Conservation (phyloP, 2,113 vertebrate genomes). For the Actenoides hombroni region DNA sequence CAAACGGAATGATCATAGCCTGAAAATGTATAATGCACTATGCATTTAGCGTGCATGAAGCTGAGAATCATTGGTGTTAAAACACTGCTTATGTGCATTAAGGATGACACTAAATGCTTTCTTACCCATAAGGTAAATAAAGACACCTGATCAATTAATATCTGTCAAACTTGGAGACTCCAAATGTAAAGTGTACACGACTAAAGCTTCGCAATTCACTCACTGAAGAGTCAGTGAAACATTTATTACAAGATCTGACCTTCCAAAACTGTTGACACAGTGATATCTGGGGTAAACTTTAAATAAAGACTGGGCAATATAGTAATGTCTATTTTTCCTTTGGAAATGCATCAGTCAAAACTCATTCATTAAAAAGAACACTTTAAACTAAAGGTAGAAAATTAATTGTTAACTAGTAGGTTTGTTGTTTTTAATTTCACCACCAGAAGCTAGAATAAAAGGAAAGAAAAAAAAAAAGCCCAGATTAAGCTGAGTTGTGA, state of each 20-base stretch:
- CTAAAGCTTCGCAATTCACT: neutral
- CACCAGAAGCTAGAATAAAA: neutral
- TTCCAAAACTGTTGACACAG: neutral
- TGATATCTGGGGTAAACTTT: neutral
- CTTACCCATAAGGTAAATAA: neutral
- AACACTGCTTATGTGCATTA: neutral
- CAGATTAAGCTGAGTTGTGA: neutral
- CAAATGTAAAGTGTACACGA: neutral
- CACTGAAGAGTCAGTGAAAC: neutral
- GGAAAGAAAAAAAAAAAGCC: neutral
- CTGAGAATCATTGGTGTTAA: slow-evolving; percentile 5
- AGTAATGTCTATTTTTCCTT: neutral
- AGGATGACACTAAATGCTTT: neutral
- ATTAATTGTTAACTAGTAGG: neutral
- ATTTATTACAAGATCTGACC: neutral
- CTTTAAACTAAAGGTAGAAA: neutral
- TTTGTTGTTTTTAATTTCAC: neutral
- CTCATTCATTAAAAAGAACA: neutral
- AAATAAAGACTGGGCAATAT: neutral
- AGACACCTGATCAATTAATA: neutral
- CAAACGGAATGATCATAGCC: slow-evolving; percentile 22
- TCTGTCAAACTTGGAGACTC: neutral
- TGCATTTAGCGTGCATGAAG: neutral
- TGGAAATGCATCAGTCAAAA: neutral
- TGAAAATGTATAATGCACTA: slow-evolving; percentile 1